These are phyloP conservation scores for Chlorospingus flavigularis DNA, from an alignment of 2,797 vertebrate species.

Conservation along the genomic window DNA sequence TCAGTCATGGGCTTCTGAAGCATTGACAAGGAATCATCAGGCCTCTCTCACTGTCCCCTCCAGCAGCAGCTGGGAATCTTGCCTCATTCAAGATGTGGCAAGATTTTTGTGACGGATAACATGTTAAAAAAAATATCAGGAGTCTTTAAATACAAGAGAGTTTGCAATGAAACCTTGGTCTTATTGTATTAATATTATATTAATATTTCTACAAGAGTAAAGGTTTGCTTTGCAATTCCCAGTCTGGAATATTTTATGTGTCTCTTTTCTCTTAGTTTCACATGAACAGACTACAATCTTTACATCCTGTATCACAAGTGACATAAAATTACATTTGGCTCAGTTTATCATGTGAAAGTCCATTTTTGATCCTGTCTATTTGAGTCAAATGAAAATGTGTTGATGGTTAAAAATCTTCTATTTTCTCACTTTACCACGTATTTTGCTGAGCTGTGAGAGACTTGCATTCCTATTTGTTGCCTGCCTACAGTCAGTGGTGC, in stretches of 20 bases:
- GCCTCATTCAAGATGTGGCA: not conserved
- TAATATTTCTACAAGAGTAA: not conserved
- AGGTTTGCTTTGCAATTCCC: not conserved
- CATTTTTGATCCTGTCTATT: not conserved
- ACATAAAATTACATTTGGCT: not conserved
- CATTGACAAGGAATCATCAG: not conserved
- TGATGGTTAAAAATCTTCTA: not conserved
- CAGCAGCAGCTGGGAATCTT: not conserved
- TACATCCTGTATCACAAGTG: not conserved
- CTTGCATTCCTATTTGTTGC: not conserved
- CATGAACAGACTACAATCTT: not conserved
- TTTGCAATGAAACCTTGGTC: not conserved
- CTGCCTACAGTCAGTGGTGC: fast-evolving
- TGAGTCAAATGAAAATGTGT: not conserved
- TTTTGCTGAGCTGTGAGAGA: not conserved
- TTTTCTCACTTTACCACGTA: not conserved
- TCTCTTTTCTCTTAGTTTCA: not conserved
- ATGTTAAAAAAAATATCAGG: not conserved
- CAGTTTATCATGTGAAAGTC: not conserved
- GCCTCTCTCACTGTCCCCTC: not conserved
- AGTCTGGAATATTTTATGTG: not conserved
- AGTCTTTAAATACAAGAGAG: not conserved
- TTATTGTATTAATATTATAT: not conserved
- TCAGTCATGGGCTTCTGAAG: not conserved
- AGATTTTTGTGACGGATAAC: not conserved